A percentile compares a stretch with the other conserved stretches of the same genome.
phyloP scores from a whole-genome alignment of 2,113 vertebrate species.

The Rattus rattus region DNA sequence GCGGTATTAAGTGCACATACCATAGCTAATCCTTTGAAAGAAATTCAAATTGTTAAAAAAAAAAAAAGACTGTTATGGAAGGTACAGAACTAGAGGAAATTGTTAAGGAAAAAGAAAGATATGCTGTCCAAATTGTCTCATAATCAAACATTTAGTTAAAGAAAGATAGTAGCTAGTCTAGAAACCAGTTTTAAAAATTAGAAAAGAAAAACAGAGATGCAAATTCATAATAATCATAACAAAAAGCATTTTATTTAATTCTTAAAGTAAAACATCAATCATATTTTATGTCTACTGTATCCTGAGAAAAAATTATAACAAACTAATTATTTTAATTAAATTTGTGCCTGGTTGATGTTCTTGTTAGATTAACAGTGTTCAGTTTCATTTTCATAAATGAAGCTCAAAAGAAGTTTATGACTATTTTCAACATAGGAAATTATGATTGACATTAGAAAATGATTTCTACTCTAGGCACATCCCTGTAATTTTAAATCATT shows the following conservation, averaged over 20 bases:
- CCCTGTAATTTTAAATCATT: not conserved
- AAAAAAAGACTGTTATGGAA: not conserved
- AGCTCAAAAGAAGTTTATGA: not conserved
- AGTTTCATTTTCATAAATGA: not conserved
- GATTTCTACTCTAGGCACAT: not conserved
- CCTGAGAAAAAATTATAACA: not conserved
- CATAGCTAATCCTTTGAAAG: conserved; percentile 70
- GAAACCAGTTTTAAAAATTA: not conserved
- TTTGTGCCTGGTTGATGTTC: not conserved
- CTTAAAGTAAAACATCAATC: not conserved
- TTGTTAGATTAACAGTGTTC: not conserved
- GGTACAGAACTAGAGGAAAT: not conserved
- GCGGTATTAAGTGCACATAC: conserved; percentile 61
- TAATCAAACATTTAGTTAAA: conserved; percentile 25
- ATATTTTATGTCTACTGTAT: not conserved
- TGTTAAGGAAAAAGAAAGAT: conserved; percentile 41
- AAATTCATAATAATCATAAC: not conserved
- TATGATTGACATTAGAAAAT: not conserved
- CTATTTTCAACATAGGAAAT: not conserved
- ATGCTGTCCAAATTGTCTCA: conserved; percentile 26
- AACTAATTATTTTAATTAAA: not conserved
- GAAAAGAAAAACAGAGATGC: not conserved
- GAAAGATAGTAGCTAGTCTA: conserved; percentile 32
- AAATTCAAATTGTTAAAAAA: conserved; percentile 56
- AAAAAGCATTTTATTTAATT: not conserved